phyloP scores from a whole-genome alignment of 2,113 vertebrate species.

The Daubentonia madagascariensis region DNA sequence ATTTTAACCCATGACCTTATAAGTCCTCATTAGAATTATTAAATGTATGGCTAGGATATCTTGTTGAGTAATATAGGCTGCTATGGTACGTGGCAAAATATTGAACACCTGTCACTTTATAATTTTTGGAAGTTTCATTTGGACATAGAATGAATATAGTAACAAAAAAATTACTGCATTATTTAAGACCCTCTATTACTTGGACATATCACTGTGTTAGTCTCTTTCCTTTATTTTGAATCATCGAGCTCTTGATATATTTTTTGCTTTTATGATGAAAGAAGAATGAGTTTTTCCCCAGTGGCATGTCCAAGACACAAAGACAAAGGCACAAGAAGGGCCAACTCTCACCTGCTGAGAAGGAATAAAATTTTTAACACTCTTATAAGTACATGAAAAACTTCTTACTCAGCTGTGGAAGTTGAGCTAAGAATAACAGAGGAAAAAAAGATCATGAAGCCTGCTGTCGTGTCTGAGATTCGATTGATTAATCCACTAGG shows the following conservation, averaged over 20 bases:
- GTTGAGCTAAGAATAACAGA: constrained; percentile 48
- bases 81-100: not conserved
- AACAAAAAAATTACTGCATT: not conserved
- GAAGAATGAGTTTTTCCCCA: not conserved
- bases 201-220: not conserved
- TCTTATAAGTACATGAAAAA: not conserved
- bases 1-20: not conserved
- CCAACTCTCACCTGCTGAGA: not conserved
- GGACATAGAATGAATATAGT: not conserved
- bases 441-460: not conserved
- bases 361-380: not conserved
- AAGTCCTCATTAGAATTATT: not conserved
- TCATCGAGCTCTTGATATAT: not conserved
- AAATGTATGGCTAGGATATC: not conserved
- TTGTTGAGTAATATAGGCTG: not conserved
- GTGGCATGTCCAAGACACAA: not conserved
- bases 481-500: not conserved
- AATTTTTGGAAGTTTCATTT: not conserved
- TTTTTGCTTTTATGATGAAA: not conserved
- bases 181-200: not conserved
- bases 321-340: not conserved
- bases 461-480: not conserved
- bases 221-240: not conserved
- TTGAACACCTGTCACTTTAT: not conserved
- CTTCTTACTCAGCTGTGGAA: not conserved